Evolutionary conservation across 2,797 vertebrate species (phyloP), one percentile per base, ranked within the genome.

Genomic region (Heterohyrax brucei): DNA sequence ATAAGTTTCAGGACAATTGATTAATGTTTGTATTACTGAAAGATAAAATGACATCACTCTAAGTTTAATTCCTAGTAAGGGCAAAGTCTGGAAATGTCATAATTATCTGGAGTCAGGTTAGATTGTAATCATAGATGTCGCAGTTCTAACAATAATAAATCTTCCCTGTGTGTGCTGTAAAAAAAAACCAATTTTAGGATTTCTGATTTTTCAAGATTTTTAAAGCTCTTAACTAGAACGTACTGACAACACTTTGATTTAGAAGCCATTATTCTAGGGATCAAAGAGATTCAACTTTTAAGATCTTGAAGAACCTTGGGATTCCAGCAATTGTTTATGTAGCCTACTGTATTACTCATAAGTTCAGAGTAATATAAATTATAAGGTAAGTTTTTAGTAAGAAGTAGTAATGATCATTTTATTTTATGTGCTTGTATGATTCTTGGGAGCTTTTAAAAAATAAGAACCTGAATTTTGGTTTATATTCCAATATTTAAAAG

Each of bases 291-390:
- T 83, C 59, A 77, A 77, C 5, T 91, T 95, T 81, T 94, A 46
- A 70, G 0, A 91, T 95, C 46, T 79, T 93, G 50, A 91, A 96
- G 79, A 96, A 85, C 61, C 21, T 1, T 79, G 64, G 28, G 86
- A 91, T 89, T 95, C 72, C 87, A 77, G 3, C 91, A 94, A 88
- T 94, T n/a, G 76, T 7, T 88, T 68, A 79, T 22, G 66, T 93
- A 59, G 4, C 13, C 77, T 96, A 79, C 59, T 53, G 1, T 88
- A 26, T 92, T 48, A 93, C 75, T 81, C 50, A 87, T 39, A 30
- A 93, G 33, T 81, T 84, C 44, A 92, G 24, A 93, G 10, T 80
- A 3, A 1, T 87, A 2, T 84, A 91, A 91, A 77, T 78, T 81
- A 77, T 79, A 83, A 96, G 6, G n/a, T 77, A 75, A 66, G 2